Conservation (phyloP, 2,888 invertebrate genomes). For the Hirtodrosophila cameraria region DNA sequence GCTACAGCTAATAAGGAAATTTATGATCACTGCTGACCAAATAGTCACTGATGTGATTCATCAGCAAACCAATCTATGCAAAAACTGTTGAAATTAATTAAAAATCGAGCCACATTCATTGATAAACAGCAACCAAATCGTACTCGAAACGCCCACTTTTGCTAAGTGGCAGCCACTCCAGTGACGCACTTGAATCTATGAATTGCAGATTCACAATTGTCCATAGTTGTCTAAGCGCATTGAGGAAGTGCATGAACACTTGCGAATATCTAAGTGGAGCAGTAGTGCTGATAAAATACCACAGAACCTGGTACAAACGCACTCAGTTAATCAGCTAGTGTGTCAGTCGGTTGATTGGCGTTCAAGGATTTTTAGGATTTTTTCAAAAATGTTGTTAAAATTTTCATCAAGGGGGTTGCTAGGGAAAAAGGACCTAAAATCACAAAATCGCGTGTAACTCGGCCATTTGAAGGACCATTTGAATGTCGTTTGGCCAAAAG, state of each 20-base stretch:
- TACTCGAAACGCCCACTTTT: conserved; percentile 40
- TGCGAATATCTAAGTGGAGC: conserved; percentile 36
- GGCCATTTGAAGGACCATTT: too few species aligned
- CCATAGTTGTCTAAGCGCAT: conserved; percentile 52
- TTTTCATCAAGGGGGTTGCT: too few species aligned
- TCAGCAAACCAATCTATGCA: conserved; percentile 13
- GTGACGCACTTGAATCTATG: background rate
- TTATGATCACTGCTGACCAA: conserved; percentile 32
- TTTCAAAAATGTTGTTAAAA: too few species aligned
- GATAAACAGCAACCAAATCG: conserved; percentile 27
- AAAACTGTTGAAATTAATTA: conserved; percentile 27
- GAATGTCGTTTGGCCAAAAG: too few species aligned
- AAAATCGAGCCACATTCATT: conserved; percentile 18
- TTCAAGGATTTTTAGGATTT: too few species aligned
- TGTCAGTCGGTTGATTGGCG: too few species aligned
- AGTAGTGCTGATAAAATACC: too few species aligned
- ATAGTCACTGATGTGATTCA: conserved; percentile 21
- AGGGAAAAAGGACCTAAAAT: too few species aligned
- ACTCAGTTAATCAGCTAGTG: too few species aligned
- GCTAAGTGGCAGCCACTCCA: conserved; percentile 24
- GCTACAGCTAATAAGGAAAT: conserved; percentile 44
- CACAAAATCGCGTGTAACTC: too few species aligned
- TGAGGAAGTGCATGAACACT: conserved; percentile 56
- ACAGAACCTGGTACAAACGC: too few species aligned
- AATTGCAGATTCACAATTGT: conserved; percentile 44